Conservation (phyloP, 2,113 vertebrate species). For the Protomyctophum bolini region DNA sequence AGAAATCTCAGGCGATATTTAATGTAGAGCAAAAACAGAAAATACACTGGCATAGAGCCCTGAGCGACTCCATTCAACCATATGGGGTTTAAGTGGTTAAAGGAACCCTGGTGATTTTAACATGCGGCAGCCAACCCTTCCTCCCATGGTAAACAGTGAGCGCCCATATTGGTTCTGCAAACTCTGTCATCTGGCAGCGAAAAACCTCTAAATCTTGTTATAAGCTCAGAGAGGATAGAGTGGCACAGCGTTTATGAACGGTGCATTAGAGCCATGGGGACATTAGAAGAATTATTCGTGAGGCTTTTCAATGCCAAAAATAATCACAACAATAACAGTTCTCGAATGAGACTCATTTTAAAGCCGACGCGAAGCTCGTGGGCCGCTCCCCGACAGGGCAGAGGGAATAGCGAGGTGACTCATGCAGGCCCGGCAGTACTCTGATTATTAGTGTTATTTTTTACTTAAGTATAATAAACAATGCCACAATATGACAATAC, state of each 20-base stretch:
- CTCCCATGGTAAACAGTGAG: conserved; percentile 39
- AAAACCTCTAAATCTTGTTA: conserved; percentile 76
- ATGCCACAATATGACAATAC: too few relatives aligned
- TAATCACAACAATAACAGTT: conserved; percentile 39
- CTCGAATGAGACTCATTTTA: conserved; percentile 39
- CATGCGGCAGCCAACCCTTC: conserved; percentile 36
- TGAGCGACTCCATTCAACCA: too few relatives aligned
- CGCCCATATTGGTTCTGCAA: conserved; percentile 57
- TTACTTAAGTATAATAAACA: too few relatives aligned
- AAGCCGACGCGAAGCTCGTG: neutral
- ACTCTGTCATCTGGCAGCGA: conserved; percentile 69
- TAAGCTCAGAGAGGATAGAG: conserved; percentile 75
- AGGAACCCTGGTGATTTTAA: neutral
- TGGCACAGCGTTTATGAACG: conserved; percentile 67
- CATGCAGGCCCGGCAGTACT: neutral
- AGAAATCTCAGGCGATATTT: too few relatives aligned
- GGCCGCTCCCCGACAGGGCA: conserved; percentile 14
- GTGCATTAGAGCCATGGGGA: conserved; percentile 56
- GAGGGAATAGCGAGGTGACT: conserved; percentile 13
- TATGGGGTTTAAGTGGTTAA: too few relatives aligned
- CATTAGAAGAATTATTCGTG: conserved; percentile 59
- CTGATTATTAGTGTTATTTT: too few relatives aligned
- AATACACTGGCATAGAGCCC: neutral
- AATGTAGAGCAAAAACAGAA: neutral
- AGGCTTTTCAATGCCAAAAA: conserved; percentile 40